Percentiles rank a stretch among this genome's conserved stretches.
Conservation (phyloP, 1,140 invertebrate species). For the Trypoxylus dichotomus region DNA sequence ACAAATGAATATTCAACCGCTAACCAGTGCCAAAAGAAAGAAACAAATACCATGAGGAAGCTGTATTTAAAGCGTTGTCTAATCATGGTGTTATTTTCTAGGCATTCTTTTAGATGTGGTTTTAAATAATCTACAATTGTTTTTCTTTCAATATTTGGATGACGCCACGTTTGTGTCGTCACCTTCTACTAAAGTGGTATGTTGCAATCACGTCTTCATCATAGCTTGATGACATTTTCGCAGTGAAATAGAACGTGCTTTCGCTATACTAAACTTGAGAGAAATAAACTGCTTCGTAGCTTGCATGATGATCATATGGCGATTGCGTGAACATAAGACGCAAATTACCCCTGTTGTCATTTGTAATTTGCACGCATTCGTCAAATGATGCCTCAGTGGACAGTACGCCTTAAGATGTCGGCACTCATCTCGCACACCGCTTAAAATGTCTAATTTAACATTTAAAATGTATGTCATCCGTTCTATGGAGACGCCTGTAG, state of each 20-base stretch:
- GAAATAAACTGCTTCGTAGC: background rate
- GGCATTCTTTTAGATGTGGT: no score
- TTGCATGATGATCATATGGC: no score
- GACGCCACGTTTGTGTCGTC: background rate
- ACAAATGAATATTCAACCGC: no score
- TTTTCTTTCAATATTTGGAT: background rate
- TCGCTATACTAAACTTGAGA: background rate
- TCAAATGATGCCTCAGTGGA: slow-evolving; percentile 15
- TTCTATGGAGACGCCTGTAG: no score
- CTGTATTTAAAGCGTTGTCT: no score
- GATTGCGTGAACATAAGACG: slow-evolving; percentile 11
- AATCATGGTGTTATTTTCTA: no score
- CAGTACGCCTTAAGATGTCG: background rate
- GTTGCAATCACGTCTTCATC: background rate
- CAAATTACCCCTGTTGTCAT: slow-evolving; percentile 1
- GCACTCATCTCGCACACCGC: no score
- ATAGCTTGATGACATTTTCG: slow-evolving; percentile 10
- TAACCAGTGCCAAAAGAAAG: no score
- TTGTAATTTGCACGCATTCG: slow-evolving; percentile 15
- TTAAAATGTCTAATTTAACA: no score
- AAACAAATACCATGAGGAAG: no score
- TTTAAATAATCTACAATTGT: no score
- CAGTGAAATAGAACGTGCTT: background rate
- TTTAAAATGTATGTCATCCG: no score
- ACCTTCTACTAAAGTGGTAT: slow-evolving; percentile 2